Percentiles rank a stretch among this genome's conserved stretches.
Conservation (phyloP, 2,113 vertebrate species). For the Perognathus longimembris region DNA sequence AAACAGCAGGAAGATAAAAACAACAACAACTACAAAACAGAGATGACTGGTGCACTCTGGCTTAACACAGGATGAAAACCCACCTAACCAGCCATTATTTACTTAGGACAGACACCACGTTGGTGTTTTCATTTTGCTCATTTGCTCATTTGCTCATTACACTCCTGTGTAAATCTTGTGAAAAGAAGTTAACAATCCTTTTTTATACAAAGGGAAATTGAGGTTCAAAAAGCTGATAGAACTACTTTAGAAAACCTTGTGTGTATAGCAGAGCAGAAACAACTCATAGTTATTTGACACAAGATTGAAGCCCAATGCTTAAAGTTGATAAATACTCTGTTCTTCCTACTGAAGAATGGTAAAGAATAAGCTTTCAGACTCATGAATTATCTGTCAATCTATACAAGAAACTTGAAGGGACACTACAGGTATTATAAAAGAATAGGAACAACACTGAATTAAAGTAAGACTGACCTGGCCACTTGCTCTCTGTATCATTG, state of each 20-base stretch:
- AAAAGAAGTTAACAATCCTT: conserved; percentile 4
- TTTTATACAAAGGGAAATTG: not conserved
- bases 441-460: not conserved
- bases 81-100: not conserved
- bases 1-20: not conserved
- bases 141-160: no score
- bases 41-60: not conserved
- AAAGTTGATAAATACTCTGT: not conserved
- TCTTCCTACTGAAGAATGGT: conserved; percentile 19
- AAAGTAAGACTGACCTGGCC: not conserved
- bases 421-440: not conserved
- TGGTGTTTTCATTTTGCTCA: not conserved
- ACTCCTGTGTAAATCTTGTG: not conserved
- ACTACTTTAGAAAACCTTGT: not conserved
- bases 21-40: not conserved
- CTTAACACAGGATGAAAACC: not conserved
- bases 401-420: not conserved
- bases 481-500: not conserved
- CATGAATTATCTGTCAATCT: not conserved
- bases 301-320: not conserved
- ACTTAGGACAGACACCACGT: not conserved
- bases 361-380: not conserved
- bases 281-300: not conserved
- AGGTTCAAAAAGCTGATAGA: not conserved
- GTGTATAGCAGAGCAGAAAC: not conserved